These are phyloP conservation scores for Andrena chrysosceles DNA, from an alignment of 2,888 invertebrate species.

Conservation along the genomic window DNA sequence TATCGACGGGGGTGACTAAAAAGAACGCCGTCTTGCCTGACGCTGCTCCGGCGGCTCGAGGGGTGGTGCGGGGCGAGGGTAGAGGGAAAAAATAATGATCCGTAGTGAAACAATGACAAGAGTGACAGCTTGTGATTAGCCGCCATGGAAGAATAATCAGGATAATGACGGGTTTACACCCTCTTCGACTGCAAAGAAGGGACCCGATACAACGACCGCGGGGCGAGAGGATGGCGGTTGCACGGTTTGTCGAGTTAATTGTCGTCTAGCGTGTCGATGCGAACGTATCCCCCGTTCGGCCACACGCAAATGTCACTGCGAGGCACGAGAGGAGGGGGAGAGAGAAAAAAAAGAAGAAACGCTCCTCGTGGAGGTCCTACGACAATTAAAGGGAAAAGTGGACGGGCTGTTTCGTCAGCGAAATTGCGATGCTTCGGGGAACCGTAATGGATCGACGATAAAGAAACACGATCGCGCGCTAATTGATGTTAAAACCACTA, in stretches of 20 bases:
- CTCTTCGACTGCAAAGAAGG: slow-evolving; percentile 69
- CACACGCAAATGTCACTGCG: slow-evolving; percentile 82
- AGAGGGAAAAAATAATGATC: slow-evolving; percentile 72
- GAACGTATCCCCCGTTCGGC: slow-evolving; percentile 68
- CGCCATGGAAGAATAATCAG: slow-evolving; percentile 82
- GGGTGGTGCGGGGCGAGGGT: slow-evolving; percentile 3
- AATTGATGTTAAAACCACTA: slow-evolving; percentile 47
- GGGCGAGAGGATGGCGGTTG: slow-evolving; percentile 66
- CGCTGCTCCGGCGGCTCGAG: slow-evolving; percentile 22
- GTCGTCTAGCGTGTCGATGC: slow-evolving; percentile 83
- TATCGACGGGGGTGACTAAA: slow-evolving; percentile 45
- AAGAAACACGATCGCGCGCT: slow-evolving; percentile 47
- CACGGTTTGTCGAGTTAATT: slow-evolving; percentile 82
- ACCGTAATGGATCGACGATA: slow-evolving; percentile 46
- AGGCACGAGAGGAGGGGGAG: slow-evolving; percentile 66
- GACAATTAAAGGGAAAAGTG: slow-evolving; percentile 65
- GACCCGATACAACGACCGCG: slow-evolving; percentile 46
- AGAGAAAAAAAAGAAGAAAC: slow-evolving; percentile 44
- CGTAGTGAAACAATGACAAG: slow-evolving; percentile 81
- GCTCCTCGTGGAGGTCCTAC: slow-evolving; percentile 38
- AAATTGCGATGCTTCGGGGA: slow-evolving; percentile 54
- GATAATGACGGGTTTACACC: slow-evolving; percentile 83
- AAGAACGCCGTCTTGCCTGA: slow-evolving; percentile 11
- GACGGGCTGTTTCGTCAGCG: slow-evolving; percentile 53
- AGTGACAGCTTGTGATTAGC: slow-evolving; percentile 82